These are phyloP conservation scores for Mesorhabditis belari DNA, from an alignment of 2,888 invertebrate genomes.

Conservation along the genomic window DNA sequence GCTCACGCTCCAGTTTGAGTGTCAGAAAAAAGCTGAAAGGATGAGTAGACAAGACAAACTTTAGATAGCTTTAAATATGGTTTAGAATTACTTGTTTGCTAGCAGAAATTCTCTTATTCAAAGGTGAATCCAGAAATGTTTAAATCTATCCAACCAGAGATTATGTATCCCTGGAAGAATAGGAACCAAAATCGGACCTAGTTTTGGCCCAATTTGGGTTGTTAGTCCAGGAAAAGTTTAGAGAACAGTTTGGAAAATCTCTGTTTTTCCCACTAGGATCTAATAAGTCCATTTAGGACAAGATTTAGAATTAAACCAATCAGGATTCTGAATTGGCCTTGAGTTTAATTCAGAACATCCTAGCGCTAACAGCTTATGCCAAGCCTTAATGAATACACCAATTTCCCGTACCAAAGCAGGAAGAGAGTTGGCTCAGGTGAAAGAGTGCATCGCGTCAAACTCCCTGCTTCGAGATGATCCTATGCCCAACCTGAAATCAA, in stretches of 20 bases:
- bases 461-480: conserved; percentile 84
- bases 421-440: conserved; percentile 67
- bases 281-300: background rate
- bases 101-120: too few species aligned
- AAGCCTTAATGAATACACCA: background rate
- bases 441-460: conserved; percentile 60
- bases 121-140: too few species aligned
- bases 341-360: too few species aligned
- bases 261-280: background rate
- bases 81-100: too few species aligned
- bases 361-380: too few species aligned
- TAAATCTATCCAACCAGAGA: too few species aligned
- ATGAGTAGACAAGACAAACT: background rate
- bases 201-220: too few species aligned
- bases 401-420: conserved; percentile 61
- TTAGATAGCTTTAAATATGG: background rate
- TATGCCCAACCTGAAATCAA: background rate
- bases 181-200: too few species aligned
- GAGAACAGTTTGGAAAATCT: too few species aligned
- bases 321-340: too few species aligned
- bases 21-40: conserved; percentile 73
- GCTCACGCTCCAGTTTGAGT: conserved; percentile 72
- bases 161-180: too few species aligned
- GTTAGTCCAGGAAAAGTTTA: too few species aligned
- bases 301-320: background rate